These are phyloP conservation scores for Phyllostomus hastatus DNA, from an alignment of 2,113 vertebrate genomes.

Conservation along the genomic window DNA sequence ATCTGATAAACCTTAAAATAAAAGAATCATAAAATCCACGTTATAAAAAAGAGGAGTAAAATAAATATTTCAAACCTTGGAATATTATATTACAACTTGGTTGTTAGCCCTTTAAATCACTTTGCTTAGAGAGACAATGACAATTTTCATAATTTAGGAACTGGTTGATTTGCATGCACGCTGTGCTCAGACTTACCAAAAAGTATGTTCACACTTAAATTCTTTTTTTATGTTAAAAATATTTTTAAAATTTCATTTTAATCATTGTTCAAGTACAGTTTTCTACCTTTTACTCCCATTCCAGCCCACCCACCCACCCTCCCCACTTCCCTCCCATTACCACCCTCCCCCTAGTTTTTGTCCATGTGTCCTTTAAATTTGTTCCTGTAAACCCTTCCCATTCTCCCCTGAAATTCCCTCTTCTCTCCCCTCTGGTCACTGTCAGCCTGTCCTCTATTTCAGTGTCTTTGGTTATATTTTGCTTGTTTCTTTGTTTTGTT, in stretches of 20 bases:
- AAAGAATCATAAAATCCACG: background rate
- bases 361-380: too few species aligned
- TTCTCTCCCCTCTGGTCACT: too few species aligned
- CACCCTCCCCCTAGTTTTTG: too few species aligned
- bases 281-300: too few species aligned
- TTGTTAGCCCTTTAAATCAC: slow-evolving; percentile 34
- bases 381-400: too few species aligned
- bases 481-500: too few species aligned
- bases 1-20: background rate
- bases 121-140: slow-evolving; percentile 19
- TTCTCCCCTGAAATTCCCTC: too few species aligned
- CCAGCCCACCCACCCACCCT: too few species aligned
- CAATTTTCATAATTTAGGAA: slow-evolving; percentile 46
- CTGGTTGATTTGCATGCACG: background rate
- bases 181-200: background rate
- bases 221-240: background rate
- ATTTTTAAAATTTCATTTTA: background rate
- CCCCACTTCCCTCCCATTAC: too few species aligned
- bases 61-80: background rate
- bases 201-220: background rate
- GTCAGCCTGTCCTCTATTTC: too few species aligned
- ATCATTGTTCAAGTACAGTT: too few species aligned
- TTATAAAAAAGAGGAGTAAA: background rate
- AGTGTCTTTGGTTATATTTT: too few species aligned
- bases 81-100: background rate